Conservation (phyloP, 2,888 invertebrate genomes). For the Lissonota sp. region DNA sequence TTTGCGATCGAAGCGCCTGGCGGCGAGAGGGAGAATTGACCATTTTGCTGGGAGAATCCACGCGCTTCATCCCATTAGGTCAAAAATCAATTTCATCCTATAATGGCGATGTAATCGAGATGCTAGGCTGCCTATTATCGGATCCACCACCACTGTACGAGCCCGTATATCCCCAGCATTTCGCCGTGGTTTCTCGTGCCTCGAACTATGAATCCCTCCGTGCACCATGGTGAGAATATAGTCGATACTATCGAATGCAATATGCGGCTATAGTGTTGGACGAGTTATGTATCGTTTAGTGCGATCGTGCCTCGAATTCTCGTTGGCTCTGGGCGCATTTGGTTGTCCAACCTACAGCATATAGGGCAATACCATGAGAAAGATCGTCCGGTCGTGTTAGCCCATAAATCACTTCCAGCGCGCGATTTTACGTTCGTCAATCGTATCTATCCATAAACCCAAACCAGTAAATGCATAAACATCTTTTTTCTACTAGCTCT, state of each 20-base stretch:
- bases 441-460: conserved; percentile 3
- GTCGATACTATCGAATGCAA: not conserved
- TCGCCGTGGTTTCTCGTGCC: not conserved
- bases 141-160: not conserved
- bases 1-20: too few species aligned
- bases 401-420: not conserved
- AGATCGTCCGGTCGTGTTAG: not conserved
- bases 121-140: conserved; percentile 33
- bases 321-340: conserved; percentile 9
- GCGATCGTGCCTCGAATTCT: conserved; percentile 13
- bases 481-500: too few species aligned
- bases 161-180: conserved; percentile 3
- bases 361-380: conserved; percentile 10
- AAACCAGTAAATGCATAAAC: too few species aligned
- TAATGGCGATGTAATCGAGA: conserved; percentile 40
- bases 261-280: not conserved
- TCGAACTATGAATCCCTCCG: not conserved
- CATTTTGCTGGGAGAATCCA: too few species aligned
- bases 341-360: not conserved
- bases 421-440: conserved; percentile 35
- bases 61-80: conserved; percentile 12
- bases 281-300: not conserved
- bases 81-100: conserved; percentile 28
- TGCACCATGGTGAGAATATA: not conserved
- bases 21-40: too few species aligned